phyloP scores from a whole-genome alignment of 2,797 vertebrate genomes.

The Bovichtus variegatus region DNA sequence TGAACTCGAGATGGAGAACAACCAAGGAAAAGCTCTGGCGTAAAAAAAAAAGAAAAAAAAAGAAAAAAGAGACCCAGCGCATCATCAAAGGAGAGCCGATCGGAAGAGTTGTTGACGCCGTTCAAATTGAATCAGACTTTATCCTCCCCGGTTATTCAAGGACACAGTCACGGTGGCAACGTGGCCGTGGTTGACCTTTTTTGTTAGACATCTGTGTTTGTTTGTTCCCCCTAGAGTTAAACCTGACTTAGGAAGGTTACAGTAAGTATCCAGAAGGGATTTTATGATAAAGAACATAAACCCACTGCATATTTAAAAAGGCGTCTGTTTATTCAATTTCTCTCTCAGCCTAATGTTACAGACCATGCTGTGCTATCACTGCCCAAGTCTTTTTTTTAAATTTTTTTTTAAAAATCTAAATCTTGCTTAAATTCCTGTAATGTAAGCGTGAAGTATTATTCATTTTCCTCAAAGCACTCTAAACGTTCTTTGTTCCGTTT shows the following conservation, averaged over 20 bases:
- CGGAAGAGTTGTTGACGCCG: background rate
- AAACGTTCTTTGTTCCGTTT: conserved; percentile 17
- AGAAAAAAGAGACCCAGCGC: background rate
- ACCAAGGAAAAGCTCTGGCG: conserved; percentile 11
- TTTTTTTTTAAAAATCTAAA: background rate
- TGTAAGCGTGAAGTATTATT: background rate
- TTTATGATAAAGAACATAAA: background rate
- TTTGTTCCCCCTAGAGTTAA: background rate
- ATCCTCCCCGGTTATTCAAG: conserved; percentile 3
- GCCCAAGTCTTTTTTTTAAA: too few species aligned
- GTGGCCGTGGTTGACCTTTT: background rate
- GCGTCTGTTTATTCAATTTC: background rate
- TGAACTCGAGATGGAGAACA: conserved; percentile 40
- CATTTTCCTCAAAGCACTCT: background rate
- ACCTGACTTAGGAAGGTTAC: background rate
- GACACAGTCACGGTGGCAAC: conserved; percentile 4
- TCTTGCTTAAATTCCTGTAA: background rate
- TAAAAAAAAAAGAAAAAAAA: conserved; percentile 1
- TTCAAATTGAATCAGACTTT: background rate
- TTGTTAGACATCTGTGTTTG: background rate
- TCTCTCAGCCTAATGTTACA: background rate
- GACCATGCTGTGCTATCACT: background rate
- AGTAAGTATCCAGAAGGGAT: background rate
- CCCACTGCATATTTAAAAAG: background rate
- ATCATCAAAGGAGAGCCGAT: conserved; percentile 29